Conservation (phyloP, 2,113 vertebrate genomes). For the Scalopus aquaticus region DNA sequence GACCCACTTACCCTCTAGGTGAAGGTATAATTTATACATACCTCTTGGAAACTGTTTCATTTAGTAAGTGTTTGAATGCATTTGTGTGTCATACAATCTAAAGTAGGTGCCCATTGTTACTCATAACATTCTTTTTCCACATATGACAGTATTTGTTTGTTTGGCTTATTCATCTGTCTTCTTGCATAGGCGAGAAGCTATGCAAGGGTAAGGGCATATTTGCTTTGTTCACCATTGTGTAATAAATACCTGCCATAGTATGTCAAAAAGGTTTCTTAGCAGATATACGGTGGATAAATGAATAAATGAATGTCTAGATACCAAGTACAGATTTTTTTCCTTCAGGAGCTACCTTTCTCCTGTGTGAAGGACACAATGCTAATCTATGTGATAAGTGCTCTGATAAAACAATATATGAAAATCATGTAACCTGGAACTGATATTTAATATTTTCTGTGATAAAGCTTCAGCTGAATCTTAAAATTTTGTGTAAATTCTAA, state of each 20-base stretch:
- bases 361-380: background rate
- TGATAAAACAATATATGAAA: background rate
- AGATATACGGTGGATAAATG: background rate
- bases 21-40: background rate
- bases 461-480: background rate
- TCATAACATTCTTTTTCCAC: background rate
- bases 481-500: background rate
- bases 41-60: background rate
- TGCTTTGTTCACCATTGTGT: background rate
- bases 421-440: background rate
- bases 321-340: background rate
- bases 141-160: background rate
- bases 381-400: background rate
- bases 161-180: background rate
- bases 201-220: background rate
- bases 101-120: background rate
- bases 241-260: background rate
- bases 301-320: background rate
- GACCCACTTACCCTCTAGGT: background rate
- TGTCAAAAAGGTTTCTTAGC: background rate
- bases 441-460: conserved; percentile 12
- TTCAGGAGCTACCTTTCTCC: background rate
- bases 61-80: background rate
- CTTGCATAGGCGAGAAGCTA: background rate
- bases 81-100: background rate